Conservation (phyloP, 2,888 invertebrate genomes). For the Anoplius nigerrimus region DNA sequence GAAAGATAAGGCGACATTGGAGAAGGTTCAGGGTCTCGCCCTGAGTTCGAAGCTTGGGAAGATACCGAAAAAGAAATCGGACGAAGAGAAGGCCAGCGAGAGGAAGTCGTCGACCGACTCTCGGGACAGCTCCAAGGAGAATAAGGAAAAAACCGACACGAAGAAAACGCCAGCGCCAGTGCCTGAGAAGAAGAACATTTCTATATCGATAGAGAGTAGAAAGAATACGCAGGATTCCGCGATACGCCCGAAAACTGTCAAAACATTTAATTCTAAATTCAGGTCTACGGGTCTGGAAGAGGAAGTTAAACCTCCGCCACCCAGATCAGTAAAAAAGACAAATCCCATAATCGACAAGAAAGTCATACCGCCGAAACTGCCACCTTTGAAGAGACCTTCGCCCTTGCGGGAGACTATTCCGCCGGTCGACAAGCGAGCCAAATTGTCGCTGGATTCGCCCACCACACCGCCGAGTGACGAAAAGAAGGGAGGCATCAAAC, state of each 20-base stretch:
- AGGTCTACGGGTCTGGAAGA: conserved; percentile 93
- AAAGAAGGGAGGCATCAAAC: conserved; percentile 88
- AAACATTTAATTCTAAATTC: conserved; percentile 93
- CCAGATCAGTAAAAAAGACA: conserved; percentile 82
- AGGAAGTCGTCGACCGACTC: conserved; percentile 67
- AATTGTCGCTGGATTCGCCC: conserved; percentile 73
- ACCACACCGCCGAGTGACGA: conserved; percentile 75
- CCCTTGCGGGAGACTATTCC: conserved; percentile 69
- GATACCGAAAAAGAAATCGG: conserved; percentile 83
- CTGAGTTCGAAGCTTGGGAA: conserved; percentile 84
- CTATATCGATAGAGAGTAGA: conserved; percentile 88
- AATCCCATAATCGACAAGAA: conserved; percentile 64
- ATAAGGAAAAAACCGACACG: conserved; percentile 70
- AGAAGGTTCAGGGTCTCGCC: conserved; percentile 81
- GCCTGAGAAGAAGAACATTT: conserved; percentile 82
- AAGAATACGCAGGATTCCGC: conserved; percentile 80
- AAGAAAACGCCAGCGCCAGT: conserved; percentile 66
- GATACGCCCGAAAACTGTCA: conserved; percentile 90
- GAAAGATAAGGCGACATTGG: conserved; percentile 82
- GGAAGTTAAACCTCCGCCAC: conserved; percentile 90
- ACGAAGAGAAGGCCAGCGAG: conserved; percentile 72
- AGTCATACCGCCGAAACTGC: conserved; percentile 73
- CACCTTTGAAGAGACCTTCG: conserved; percentile 75
- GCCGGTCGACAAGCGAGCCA: conserved; percentile 88
- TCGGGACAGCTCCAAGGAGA: conserved; percentile 69